A percentile compares a stretch with the other conserved stretches of the same genome.
Conservation (phyloP, 2,888 invertebrate species). For the Polydesmus complanatus region DNA sequence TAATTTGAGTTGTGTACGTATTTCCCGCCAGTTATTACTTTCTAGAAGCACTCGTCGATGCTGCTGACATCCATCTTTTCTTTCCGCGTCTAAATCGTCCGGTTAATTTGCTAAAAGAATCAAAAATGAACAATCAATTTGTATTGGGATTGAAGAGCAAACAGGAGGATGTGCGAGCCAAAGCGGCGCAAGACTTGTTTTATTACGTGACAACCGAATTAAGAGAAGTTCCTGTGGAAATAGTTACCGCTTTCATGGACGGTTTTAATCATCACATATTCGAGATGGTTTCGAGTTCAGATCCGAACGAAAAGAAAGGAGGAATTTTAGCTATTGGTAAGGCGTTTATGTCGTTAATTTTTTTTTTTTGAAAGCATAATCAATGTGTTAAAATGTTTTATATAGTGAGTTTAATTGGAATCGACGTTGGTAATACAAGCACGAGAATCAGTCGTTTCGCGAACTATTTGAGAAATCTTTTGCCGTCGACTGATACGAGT, state of each 20-base stretch:
- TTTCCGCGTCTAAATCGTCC: no score
- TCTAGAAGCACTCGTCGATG: no score
- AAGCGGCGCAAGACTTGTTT: slow-evolving; percentile 76
- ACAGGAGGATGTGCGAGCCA: slow-evolving; percentile 66
- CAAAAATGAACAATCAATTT: slow-evolving; percentile 31
- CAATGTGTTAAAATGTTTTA: background rate
- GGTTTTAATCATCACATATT: slow-evolving; percentile 90
- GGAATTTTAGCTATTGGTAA: slow-evolving; percentile 72
- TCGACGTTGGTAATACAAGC: slow-evolving; percentile 81
- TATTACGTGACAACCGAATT: slow-evolving; percentile 81
- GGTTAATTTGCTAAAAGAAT: background rate
- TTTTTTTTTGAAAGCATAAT: background rate
- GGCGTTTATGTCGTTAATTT: slow-evolving; percentile 2
- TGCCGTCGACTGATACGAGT: slow-evolving; percentile 69
- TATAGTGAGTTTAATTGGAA: slow-evolving; percentile 77
- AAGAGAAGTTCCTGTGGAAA: slow-evolving; percentile 77
- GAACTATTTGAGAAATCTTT: slow-evolving; percentile 74
- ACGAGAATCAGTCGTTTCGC: slow-evolving; percentile 82
- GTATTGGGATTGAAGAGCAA: slow-evolving; percentile 77
- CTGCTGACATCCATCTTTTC: no score
- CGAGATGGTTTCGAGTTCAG: slow-evolving; percentile 86
- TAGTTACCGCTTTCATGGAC: slow-evolving; percentile 78
- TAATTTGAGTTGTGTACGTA: no score
- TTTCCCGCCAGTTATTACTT: no score
- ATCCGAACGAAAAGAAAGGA: slow-evolving; percentile 87